Conservation (phyloP, 2,888 invertebrate species). For the Sussaba pulchella region DNA sequence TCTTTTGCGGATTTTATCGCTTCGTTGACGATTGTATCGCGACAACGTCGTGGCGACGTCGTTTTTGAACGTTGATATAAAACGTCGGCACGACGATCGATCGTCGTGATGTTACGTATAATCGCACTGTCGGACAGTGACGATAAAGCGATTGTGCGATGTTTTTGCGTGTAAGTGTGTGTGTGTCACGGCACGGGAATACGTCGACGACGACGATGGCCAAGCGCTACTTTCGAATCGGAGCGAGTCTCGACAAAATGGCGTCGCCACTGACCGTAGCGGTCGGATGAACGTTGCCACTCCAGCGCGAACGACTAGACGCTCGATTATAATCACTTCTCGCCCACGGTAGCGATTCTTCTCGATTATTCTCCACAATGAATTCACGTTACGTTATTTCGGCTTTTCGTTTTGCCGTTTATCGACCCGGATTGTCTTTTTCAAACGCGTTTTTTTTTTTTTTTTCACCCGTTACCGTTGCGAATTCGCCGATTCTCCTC, state of each 20-base stretch:
- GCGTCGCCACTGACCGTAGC: conserved; percentile 80
- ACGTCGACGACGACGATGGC: conserved; percentile 54
- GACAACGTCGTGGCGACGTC: conserved; percentile 42
- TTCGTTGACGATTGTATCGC: not conserved
- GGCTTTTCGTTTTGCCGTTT: not conserved
- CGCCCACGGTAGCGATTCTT: conserved; percentile 18
- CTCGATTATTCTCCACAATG: not conserved
- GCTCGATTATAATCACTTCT: conserved; percentile 41
- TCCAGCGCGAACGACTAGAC: conserved; percentile 73
- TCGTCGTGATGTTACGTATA: conserved; percentile 31
- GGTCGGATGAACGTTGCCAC: conserved; percentile 74
- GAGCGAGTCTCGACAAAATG: conserved; percentile 78
- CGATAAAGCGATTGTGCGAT: not conserved
- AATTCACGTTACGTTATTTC: not conserved
- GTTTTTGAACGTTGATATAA: conserved; percentile 6
- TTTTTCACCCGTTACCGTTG: conserved; percentile 14
- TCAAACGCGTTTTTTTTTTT: conserved; percentile 7
- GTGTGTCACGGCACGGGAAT: conserved; percentile 60
- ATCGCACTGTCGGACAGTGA: not conserved
- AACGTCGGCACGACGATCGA: not conserved
- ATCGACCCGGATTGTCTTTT: not conserved
- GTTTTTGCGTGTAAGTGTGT: too few species aligned
- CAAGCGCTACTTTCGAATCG: conserved; percentile 70
- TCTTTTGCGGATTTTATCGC: not conserved
- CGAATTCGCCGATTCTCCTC: conserved; percentile 48